phyloP scores from a whole-genome alignment of 92 coral and sea anemone species.

The Isaurus tuberculatus region DNA sequence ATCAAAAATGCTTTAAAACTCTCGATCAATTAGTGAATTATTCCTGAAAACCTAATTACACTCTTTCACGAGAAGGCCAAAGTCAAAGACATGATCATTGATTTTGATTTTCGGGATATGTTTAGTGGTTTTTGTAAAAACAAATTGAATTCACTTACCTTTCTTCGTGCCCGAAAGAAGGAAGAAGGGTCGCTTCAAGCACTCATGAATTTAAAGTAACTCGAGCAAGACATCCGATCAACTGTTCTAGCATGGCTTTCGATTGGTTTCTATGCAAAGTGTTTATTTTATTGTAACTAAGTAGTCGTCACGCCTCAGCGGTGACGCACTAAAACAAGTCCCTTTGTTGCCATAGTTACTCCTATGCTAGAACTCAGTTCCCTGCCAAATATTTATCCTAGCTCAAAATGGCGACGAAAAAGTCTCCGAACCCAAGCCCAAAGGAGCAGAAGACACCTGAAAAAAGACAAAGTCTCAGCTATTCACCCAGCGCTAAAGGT shows the following conservation, averaged over 20 bases:
- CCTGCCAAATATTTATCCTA: background rate
- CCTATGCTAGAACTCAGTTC: constrained; percentile 14
- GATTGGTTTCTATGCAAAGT: constrained; percentile 47
- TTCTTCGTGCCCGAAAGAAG: background rate
- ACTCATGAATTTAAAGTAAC: background rate
- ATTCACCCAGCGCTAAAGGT: constrained; percentile 57
- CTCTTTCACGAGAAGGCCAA: background rate
- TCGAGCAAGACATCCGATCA: background rate
- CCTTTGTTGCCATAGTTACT: constrained; percentile 16
- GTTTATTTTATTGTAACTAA: constrained; percentile 28
- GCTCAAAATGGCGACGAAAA: constrained; percentile 76
- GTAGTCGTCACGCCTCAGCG: constrained; percentile 28
- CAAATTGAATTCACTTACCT: background rate
- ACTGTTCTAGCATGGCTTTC: background rate
- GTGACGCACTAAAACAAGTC: background rate
- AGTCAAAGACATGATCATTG: background rate
- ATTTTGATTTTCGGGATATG: background rate
- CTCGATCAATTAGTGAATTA: constrained; percentile 4
- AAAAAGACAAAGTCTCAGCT: constrained; percentile 41
- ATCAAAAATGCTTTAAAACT: background rate
- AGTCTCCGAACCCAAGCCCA: constrained; percentile 60
- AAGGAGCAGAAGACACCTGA: constrained; percentile 68
- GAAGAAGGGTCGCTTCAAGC: background rate
- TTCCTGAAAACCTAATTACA: background rate
- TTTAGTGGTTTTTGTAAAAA: background rate